phyloP scores from a whole-genome alignment of 2,888 invertebrate species.

The Leptinotarsa juncta region DNA sequence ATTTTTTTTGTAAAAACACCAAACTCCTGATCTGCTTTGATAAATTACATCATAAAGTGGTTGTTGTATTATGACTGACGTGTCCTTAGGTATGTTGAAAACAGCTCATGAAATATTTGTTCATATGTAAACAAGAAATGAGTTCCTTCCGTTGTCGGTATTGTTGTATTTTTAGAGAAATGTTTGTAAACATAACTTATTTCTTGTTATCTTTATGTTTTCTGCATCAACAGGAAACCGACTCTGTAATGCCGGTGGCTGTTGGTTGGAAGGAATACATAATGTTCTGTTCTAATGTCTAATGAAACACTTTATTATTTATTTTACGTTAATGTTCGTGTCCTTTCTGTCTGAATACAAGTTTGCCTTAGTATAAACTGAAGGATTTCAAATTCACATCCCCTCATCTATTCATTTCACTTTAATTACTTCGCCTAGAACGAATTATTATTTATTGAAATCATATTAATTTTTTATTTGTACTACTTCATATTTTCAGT shows the following conservation, averaged over 20 bases:
- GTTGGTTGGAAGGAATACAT: neutral
- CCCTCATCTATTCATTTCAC: too few species aligned
- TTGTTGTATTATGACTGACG: slow-evolving; percentile 28
- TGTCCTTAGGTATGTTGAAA: slow-evolving; percentile 24
- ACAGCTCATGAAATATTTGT: slow-evolving; percentile 33
- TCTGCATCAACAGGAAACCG: neutral
- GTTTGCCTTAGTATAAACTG: too few species aligned
- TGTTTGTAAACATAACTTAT: neutral
- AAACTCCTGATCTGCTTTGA: slow-evolving; percentile 8
- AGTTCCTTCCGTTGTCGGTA: slow-evolving; percentile 17
- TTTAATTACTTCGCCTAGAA: too few species aligned
- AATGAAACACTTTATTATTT: neutral
- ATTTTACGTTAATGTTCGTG: neutral
- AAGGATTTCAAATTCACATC: too few species aligned
- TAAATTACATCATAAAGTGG: slow-evolving; percentile 23
- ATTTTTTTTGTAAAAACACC: too few species aligned
- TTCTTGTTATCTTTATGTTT: neutral
- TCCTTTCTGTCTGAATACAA: too few species aligned
- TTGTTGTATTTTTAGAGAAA: slow-evolving; percentile 8
- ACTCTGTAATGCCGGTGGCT: neutral
- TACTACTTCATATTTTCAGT: too few species aligned
- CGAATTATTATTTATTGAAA: too few species aligned
- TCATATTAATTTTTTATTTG: too few species aligned
- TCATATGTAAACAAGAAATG: slow-evolving; percentile 27
- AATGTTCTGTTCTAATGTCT: neutral